Percentiles rank a stretch among this genome's conserved stretches.
phyloP scores from a whole-genome alignment of 2,888 invertebrate genomes.

The Dynastes grantii region DNA sequence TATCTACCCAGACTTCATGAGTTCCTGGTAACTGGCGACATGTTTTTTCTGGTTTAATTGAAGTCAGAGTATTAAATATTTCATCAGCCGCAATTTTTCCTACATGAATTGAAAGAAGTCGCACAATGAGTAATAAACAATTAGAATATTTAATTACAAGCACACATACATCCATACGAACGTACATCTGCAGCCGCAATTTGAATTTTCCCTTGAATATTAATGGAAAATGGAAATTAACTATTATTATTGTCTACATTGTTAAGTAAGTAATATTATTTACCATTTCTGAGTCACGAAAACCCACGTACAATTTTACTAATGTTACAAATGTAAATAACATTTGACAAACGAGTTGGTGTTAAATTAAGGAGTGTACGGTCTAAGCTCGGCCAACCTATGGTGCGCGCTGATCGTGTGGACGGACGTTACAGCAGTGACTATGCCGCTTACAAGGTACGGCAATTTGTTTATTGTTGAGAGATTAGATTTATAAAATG shows the following conservation, averaged over 20 bases:
- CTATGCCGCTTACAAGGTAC: no score
- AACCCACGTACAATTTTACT: conserved; percentile 4
- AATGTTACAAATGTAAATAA: conserved; percentile 1
- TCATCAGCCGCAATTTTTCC: background rate
- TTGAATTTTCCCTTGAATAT: conserved; percentile 14
- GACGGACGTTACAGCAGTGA: no score
- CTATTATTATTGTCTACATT: conserved; percentile 20
- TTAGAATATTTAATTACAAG: background rate
- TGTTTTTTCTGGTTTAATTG: no score
- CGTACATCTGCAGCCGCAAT: background rate
- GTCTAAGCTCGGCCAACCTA: background rate
- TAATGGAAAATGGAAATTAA: conserved; percentile 11
- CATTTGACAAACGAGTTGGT: conserved; percentile 6
- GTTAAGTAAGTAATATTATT: conserved; percentile 2
- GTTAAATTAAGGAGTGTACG: conserved; percentile 25
- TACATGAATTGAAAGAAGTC: background rate
- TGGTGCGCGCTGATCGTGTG: background rate
- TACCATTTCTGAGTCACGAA: conserved; percentile 5
- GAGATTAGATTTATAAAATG: background rate
- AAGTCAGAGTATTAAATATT: background rate
- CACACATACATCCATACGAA: background rate
- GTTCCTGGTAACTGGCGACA: background rate
- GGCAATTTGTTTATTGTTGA: background rate
- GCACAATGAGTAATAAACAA: background rate
- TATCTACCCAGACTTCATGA: background rate